Conservation (phyloP, 2,888 invertebrate genomes). For the Saturnia pavonia region DNA sequence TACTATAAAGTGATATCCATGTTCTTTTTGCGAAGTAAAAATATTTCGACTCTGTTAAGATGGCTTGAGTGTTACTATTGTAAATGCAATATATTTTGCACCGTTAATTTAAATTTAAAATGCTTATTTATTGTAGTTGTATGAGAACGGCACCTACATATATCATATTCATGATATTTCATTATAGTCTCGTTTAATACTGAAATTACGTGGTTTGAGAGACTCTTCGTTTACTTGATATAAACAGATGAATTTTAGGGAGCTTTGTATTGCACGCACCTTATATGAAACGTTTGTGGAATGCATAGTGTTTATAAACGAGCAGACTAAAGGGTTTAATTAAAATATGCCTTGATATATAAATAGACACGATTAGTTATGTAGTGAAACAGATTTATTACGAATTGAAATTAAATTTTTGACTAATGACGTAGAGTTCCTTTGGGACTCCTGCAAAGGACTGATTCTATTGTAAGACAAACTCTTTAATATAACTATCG, state of each 20-base stretch:
- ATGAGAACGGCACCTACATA: background rate
- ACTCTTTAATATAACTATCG: no score
- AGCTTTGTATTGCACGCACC: background rate
- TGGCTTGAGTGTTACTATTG: no score
- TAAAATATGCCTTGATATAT: background rate
- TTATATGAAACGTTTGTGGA: conserved; percentile 7
- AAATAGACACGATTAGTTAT: background rate
- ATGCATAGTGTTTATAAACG: background rate
- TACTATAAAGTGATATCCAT: no score
- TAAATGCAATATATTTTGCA: background rate
- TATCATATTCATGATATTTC: background rate
- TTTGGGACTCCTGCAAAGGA: background rate
- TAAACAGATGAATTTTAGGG: background rate
- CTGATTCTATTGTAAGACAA: no score
- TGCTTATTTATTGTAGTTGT: background rate
- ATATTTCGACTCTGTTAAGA: no score
- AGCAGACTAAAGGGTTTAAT: background rate
- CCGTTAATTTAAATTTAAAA: background rate
- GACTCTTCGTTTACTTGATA: background rate
- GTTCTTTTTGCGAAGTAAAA: no score
- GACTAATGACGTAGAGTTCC: background rate
- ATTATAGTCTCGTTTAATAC: background rate
- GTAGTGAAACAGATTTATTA: background rate
- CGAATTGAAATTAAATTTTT: background rate
- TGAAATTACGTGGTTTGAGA: background rate